Conservation (phyloP, 2,888 invertebrate species). For the Pollenia griseotomentosa region DNA sequence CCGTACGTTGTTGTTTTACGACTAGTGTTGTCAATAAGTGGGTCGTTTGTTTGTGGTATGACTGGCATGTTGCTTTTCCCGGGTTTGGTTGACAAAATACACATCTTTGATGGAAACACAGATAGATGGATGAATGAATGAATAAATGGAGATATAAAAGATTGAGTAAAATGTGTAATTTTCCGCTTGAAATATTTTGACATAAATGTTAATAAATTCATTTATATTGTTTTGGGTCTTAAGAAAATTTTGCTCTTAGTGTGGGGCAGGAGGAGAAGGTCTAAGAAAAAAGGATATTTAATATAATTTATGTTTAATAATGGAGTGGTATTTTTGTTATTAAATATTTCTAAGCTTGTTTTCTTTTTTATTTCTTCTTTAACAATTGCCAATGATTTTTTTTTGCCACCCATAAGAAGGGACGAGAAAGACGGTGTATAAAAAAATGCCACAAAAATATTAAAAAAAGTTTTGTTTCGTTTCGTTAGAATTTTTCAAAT, state of each 20-base stretch:
- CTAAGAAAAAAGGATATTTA: slow-evolving; percentile 24
- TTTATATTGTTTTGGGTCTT: slow-evolving; percentile 56
- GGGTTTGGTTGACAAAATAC: slow-evolving; percentile 38
- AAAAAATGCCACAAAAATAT: slow-evolving; percentile 30
- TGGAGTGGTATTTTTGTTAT: slow-evolving; percentile 67
- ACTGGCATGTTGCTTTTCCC: background rate
- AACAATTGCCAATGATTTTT: slow-evolving; percentile 64
- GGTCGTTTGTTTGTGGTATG: slow-evolving; percentile 70
- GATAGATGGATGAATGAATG: slow-evolving; percentile 53
- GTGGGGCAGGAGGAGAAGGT: background rate
- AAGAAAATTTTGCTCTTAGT: background rate
- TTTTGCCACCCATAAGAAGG: background rate
- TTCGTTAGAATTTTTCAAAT: slow-evolving; percentile 34
- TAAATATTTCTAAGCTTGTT: slow-evolving; percentile 59
- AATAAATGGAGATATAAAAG: slow-evolving; percentile 52
- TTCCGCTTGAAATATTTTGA: slow-evolving; percentile 81
- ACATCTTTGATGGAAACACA: slow-evolving; percentile 52
- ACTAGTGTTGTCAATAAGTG: slow-evolving; percentile 80
- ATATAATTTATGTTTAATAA: slow-evolving; percentile 64
- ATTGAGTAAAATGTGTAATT: slow-evolving; percentile 82
- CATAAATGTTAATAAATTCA: slow-evolving; percentile 76
- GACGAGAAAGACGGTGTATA: background rate
- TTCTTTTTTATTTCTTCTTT: slow-evolving; percentile 53
- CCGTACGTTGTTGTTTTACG: slow-evolving; percentile 75
- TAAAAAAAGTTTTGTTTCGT: slow-evolving; percentile 32